Conservation (phyloP, 2,888 invertebrate genomes). For the Andrena praecox region DNA sequence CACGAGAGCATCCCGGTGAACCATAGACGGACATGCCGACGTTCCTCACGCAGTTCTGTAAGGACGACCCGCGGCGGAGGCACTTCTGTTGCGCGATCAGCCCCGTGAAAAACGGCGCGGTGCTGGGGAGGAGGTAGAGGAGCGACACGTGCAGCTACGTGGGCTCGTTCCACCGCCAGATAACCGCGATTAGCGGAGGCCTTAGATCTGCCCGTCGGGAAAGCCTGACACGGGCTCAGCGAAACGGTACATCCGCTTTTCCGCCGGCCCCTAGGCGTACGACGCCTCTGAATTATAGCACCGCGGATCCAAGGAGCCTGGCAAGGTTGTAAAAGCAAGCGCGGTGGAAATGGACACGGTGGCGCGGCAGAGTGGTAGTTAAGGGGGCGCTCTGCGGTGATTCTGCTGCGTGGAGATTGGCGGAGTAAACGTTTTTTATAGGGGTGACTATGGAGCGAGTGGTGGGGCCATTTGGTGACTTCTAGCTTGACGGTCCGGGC, state of each 20-base stretch:
- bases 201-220: conserved; percentile 33
- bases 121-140: neutral
- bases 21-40: conserved; percentile 57
- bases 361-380: too few species aligned
- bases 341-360: too few species aligned
- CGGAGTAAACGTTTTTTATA: too few species aligned
- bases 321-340: too few species aligned
- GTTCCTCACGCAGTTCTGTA: conserved; percentile 52
- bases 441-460: too few species aligned
- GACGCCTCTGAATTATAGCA: neutral
- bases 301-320: neutral
- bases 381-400: too few species aligned
- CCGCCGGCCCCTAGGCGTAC: neutral
- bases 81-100: conserved; percentile 54
- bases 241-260: conserved; percentile 12
- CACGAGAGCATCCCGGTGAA: conserved; percentile 55
- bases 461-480: too few species aligned
- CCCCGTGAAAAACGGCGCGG: conserved; percentile 56
- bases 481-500: too few species aligned
- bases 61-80: conserved; percentile 29
- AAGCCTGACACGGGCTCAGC: neutral
- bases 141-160: conserved; percentile 54
- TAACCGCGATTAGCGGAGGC: conserved; percentile 45
- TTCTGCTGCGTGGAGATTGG: too few species aligned
- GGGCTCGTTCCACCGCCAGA: conserved; percentile 18